Conservation (phyloP, 2,113 vertebrate genomes). For the Semicossyphus pulcher region DNA sequence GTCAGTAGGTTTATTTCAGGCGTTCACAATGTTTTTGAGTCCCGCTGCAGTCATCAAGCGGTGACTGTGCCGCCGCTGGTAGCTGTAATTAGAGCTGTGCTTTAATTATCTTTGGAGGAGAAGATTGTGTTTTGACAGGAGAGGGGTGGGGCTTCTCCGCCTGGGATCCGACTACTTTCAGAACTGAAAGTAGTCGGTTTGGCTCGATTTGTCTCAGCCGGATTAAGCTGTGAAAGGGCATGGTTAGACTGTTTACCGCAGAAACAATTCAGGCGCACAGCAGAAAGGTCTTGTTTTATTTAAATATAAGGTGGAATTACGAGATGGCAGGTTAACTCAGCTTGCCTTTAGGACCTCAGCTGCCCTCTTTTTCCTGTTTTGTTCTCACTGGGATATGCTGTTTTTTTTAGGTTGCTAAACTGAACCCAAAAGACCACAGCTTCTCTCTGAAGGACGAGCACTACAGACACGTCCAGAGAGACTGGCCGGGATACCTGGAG, state of each 20-base stretch:
- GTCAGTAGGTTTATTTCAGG: constrained; percentile 60
- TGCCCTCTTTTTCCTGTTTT: constrained; percentile 11
- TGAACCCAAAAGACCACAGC: constrained; percentile 83
- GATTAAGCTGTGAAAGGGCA: constrained; percentile 10
- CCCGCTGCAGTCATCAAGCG: constrained; percentile 61
- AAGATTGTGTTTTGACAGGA: constrained; percentile 78
- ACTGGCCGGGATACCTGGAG: constrained; percentile 82
- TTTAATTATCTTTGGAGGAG: constrained; percentile 76
- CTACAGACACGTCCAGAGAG: constrained; percentile 73
- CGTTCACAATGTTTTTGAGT: constrained; percentile 61
- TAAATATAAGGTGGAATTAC: not conserved
- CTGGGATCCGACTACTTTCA: constrained; percentile 55
- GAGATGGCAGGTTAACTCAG: not conserved
- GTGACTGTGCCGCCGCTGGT: constrained; percentile 55
- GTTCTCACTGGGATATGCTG: not conserved
- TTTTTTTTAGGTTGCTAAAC: constrained; percentile 82
- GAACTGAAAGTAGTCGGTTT: constrained; percentile 55
- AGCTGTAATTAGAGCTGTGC: constrained; percentile 77
- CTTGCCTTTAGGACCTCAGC: not conserved
- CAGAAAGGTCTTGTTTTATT: constrained; percentile 35
- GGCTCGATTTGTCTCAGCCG: constrained; percentile 45
- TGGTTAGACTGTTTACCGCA: constrained; percentile 27
- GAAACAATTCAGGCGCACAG: constrained; percentile 1
- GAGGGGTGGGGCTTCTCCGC: constrained; percentile 57
- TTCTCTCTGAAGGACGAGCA: constrained; percentile 82